Percentiles rank a stretch among this genome's conserved stretches.
These are phyloP conservation scores for Koerneria pararmatus DNA, from an alignment of 2,888 invertebrate genomes.

Conservation along the genomic window DNA sequence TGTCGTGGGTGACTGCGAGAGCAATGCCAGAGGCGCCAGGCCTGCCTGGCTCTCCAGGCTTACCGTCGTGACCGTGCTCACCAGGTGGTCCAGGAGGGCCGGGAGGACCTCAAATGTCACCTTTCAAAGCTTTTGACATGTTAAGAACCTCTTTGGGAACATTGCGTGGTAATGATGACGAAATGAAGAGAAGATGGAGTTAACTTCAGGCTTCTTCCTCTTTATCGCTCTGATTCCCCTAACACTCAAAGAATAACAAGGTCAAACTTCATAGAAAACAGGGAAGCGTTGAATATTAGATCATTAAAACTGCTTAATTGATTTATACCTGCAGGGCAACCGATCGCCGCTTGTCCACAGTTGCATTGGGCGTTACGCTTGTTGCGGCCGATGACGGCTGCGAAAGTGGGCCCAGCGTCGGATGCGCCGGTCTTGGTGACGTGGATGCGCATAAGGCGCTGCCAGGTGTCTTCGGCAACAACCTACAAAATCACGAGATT, in stretches of 20 bases:
- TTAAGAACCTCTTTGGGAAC: too few species aligned
- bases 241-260: too few species aligned
- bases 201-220: too few species aligned
- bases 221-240: too few species aligned
- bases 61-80: constrained; percentile 37
- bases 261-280: too few species aligned
- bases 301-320: too few species aligned
- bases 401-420: constrained; percentile 36
- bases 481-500: too few species aligned
- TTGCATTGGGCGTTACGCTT: constrained; percentile 44
- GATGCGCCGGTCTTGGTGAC: constrained; percentile 34
- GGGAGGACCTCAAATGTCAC: too few species aligned
- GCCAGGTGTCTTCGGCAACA: constrained; percentile 43
- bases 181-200: too few species aligned
- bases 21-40: constrained; percentile 43
- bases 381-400: constrained; percentile 36
- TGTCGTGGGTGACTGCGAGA: constrained; percentile 43
- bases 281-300: too few species aligned
- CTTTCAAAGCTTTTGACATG: too few species aligned
- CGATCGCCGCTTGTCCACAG: constrained; percentile 40
- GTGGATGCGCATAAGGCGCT: constrained; percentile 37
- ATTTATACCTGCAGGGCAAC: constrained; percentile 47
- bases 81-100: constrained; percentile 43
- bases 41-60: constrained; percentile 39
- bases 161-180: too few species aligned